Base-by-base conservation (phyloP, 2,113 vertebrate species). In the Anguilla rostrata region DNA sequence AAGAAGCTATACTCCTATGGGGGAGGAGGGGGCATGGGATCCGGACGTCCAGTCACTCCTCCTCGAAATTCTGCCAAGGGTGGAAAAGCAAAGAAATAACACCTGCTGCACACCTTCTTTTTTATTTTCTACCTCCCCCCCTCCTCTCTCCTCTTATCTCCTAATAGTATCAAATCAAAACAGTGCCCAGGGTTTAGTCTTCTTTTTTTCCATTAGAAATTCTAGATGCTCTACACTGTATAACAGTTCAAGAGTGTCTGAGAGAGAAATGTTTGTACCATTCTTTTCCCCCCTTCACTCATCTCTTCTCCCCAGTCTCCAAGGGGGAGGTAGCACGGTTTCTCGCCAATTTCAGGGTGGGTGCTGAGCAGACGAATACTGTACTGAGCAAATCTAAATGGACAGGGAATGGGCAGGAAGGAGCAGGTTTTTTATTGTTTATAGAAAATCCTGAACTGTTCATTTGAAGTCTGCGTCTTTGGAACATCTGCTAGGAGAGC, bases 1-100 rank as follows among this genome's bases (percentile, higher is more conserved):
- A 99, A 99, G 95, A 99, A 98, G 94, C 96, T 98, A 92, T 97
- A 97, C 92, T 97, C 97, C 88, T 99, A 98, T 0, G 97, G 97
- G 43, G 96, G 96, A 87, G 95, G 97, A 43, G 97, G 96, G 84
- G 96, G 93, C 85, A 92, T 98, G 39, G 96, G 96, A 0, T 94
- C 95, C 9, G 97, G 97, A n/a, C 95, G 98, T 84, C 98, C 98
- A 0, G 96, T 99, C 86, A 99, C 98, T 60, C 98, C 98, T 0
- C 98, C 98, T 0, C 96, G 98, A 89, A 98, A 98, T 92, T 98
- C 98, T 80, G 97, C 98, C 92, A 95, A 96, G 92, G 89, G 94
- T 0, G 91, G 92, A 39, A 98, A 99, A 95, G 96, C 97, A 94
- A 99, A 99, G 96, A 99, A 99, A 93, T 99, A 97, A 96, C 95